Conservation (phyloP, 2,888 invertebrate genomes). For the Harpagoxenus sublaevis region DNA sequence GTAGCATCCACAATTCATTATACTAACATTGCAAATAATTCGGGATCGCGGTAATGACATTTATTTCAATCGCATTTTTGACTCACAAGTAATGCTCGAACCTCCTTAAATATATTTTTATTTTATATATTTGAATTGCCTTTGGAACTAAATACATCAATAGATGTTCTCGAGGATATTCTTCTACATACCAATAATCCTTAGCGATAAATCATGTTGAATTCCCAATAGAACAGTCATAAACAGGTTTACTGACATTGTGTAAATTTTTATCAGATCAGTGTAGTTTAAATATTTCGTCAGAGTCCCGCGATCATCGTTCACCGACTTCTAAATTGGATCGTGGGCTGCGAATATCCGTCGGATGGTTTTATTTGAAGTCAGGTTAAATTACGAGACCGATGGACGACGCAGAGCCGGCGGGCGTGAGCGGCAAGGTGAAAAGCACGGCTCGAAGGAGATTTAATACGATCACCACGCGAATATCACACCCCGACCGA, state of each 20-base stretch:
- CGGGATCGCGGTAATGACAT: too few relatives aligned
- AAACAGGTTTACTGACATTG: not conserved
- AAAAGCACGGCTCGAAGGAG: constrained; percentile 78
- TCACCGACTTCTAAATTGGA: constrained; percentile 53
- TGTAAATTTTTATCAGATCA: constrained; percentile 21
- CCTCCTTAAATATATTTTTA: not conserved
- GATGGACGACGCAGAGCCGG: constrained; percentile 68
- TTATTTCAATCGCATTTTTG: too few relatives aligned
- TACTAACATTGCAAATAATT: too few relatives aligned
- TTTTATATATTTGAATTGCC: not conserved
- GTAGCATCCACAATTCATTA: too few relatives aligned
- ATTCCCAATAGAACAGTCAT: not conserved
- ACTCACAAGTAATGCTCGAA: too few relatives aligned
- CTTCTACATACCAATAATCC: not conserved
- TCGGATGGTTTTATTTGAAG: constrained; percentile 76
- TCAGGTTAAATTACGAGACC: constrained; percentile 77
- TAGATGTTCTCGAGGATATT: not conserved
- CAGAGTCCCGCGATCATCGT: constrained; percentile 42
- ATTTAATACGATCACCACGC: constrained; percentile 80
- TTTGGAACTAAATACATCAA: not conserved
- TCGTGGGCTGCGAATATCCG: constrained; percentile 56
- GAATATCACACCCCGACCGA: constrained; percentile 72
- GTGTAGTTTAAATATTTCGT: constrained; percentile 41
- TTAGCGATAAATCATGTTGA: not conserved
- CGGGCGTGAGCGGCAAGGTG: constrained; percentile 55